Conservation (phyloP, 2,888 invertebrate genomes). For the Himalopsyche tibetana region DNA sequence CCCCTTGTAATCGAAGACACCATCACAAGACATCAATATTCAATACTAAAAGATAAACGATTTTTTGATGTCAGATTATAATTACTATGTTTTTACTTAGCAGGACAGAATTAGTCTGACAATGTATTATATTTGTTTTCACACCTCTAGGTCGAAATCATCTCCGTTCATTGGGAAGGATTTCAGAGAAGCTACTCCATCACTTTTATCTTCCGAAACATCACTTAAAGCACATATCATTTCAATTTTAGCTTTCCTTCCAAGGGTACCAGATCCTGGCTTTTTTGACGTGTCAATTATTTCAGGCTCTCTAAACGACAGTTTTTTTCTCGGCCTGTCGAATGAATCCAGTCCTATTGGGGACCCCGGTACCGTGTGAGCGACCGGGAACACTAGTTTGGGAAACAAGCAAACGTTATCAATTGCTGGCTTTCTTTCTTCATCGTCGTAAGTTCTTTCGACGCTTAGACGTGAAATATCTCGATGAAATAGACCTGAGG, state of each 20-base stretch:
- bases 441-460: slow-evolving; percentile 68
- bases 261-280: slow-evolving; percentile 66
- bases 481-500: slow-evolving; percentile 57
- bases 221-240: slow-evolving; percentile 58
- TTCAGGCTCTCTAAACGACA: slow-evolving; percentile 92
- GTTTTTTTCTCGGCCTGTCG: slow-evolving; percentile 87
- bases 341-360: slow-evolving; percentile 72
- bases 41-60: too few species aligned
- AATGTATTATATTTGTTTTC: neutral
- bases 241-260: slow-evolving; percentile 71
- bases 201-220: slow-evolving; percentile 58
- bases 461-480: slow-evolving; percentile 62
- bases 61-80: too few species aligned
- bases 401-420: slow-evolving; percentile 73
- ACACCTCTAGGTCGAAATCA: slow-evolving; percentile 76
- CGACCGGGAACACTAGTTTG: slow-evolving; percentile 72
- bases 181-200: slow-evolving; percentile 51
- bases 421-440: slow-evolving; percentile 65
- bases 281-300: slow-evolving; percentile 73
- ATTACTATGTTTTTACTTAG: too few species aligned
- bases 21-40: too few species aligned
- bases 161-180: slow-evolving; percentile 47
- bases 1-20: too few species aligned
- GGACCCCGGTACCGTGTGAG: slow-evolving; percentile 68
- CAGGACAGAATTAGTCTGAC: too few species aligned